Evolutionary conservation across 2,113 vertebrate species (phyloP), one percentile per base, ranked within the genome.

Genomic region (Piprites chloris): DNA sequence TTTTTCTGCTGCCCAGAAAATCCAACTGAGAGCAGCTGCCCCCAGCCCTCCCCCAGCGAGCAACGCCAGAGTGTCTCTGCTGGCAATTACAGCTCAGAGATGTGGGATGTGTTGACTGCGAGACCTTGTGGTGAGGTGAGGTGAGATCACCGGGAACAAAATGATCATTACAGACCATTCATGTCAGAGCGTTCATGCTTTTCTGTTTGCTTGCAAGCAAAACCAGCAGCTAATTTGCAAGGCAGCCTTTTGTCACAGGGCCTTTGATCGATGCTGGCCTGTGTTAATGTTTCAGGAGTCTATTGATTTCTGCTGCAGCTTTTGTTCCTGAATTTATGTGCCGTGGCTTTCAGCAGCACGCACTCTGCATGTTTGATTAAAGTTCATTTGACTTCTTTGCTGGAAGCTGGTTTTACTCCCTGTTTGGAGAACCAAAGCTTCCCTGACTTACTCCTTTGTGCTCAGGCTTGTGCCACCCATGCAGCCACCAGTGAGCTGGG

Each of bases 281-380:
- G 98, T 98, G 98, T 98, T 98, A 98, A 98, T 99, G 99, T 99
- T 99, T 99, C 98, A 98, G 98, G 96, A 97, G 98, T 98, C 98
- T 99, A 99, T 99, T 99, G 99, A 99, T 99, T 99, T 98, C 98
- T 97, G 97, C 98, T 96, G 77, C 96, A 95, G 98, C 98, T 98
- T 99, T 99, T 99, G 98, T 98, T 98, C 97, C 97, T 96, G 98
- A 97, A 98, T 99, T 98, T 98, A 98, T 98, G 98, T 96, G 92
- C 95, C 73, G 84, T 71, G 90, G 98, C 97, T 96, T 95, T 98
- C 96, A 80, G 98, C 98, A 84, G 97, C 95, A 81, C 96, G 68
- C 97, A 28, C 97, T 96, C n/a, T 98, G 98, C 99, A 98, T 99
- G 98, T 99, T 98, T 99, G 99, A 99, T 99, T 99, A 98, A 99